Percentiles rank a stretch among this genome's conserved stretches.
phyloP scores from a whole-genome alignment of 2,797 vertebrate species.

The Neopelma chrysocephalum region DNA sequence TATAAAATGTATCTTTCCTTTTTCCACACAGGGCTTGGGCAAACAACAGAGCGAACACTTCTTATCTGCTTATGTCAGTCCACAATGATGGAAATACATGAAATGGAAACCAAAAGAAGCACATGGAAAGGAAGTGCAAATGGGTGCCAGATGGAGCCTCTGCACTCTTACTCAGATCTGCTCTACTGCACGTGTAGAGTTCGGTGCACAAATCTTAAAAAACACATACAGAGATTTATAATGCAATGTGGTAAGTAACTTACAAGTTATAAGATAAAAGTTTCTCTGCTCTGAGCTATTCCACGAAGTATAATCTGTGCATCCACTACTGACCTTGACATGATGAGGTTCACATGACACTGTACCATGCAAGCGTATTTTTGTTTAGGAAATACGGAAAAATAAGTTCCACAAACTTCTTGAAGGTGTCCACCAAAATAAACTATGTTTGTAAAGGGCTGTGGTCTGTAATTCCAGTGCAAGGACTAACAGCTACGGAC shows the following conservation, averaged over 20 bases:
- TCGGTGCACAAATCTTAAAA: background rate
- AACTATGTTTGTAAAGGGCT: background rate
- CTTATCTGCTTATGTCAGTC: background rate
- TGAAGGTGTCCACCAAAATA: background rate
- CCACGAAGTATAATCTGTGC: background rate
- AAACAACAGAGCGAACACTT: background rate
- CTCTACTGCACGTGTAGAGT: no score
- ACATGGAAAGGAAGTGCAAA: accelerated
- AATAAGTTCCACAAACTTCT: background rate
- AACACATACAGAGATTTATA: background rate
- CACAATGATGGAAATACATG: background rate
- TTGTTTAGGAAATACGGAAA: background rate
- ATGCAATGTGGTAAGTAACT: accelerated
- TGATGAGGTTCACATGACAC: background rate
- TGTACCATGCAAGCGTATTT: accelerated
- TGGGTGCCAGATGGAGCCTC: background rate
- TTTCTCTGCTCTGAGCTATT: background rate
- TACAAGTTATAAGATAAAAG: background rate
- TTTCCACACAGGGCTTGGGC: background rate
- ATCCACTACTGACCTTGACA: background rate
- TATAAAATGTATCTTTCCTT: background rate
- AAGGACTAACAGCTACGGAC: background rate
- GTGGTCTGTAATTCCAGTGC: background rate
- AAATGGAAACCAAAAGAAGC: background rate
- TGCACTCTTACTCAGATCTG: background rate